Evolutionary conservation across 2,113 vertebrate species (phyloP).

Genomic region (Trinectes maculatus): DNA sequence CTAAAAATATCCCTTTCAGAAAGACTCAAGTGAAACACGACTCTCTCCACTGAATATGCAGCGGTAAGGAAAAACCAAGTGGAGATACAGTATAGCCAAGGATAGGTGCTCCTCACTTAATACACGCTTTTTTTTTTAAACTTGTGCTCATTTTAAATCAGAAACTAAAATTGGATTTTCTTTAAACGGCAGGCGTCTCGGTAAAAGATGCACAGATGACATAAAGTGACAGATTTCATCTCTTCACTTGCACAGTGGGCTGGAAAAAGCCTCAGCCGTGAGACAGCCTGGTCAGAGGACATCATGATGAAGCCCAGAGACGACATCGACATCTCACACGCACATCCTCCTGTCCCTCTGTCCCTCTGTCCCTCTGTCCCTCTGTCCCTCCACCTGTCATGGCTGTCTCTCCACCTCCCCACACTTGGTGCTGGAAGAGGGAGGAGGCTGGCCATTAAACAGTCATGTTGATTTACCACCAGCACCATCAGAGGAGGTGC

Average conservation of each 20-base stretch:
- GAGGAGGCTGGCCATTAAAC: conserved; percentile 40
- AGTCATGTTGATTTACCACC: conserved; percentile 31
- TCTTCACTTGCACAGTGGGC: conserved; percentile 38
- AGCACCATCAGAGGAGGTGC: background rate
- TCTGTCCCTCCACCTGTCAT: background rate
- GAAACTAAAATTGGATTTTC: too few relatives aligned
- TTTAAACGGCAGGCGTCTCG: too few relatives aligned
- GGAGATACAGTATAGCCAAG: too few relatives aligned
- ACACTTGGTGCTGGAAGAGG: conserved; percentile 1
- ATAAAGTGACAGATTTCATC: conserved; percentile 36
- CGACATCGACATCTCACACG: conserved; percentile 1
- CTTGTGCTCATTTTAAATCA: too few relatives aligned
- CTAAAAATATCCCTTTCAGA: conserved; percentile 51
- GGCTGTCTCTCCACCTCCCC: background rate
- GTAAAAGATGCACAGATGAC: too few relatives aligned
- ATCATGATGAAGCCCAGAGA: conserved; percentile 11
- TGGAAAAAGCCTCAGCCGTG: conserved; percentile 33
- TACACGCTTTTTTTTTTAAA: too few relatives aligned
- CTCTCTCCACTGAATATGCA: background rate
- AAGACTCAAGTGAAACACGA: conserved; percentile 10
- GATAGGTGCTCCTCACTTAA: too few relatives aligned
- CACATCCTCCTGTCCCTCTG: conserved; percentile 1
- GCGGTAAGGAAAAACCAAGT: background rate
- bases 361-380: background rate
- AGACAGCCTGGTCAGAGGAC: conserved; percentile 42